Base-by-base conservation (phyloP, 2,113 vertebrate species). In the Acrocephalus kingi region DNA sequence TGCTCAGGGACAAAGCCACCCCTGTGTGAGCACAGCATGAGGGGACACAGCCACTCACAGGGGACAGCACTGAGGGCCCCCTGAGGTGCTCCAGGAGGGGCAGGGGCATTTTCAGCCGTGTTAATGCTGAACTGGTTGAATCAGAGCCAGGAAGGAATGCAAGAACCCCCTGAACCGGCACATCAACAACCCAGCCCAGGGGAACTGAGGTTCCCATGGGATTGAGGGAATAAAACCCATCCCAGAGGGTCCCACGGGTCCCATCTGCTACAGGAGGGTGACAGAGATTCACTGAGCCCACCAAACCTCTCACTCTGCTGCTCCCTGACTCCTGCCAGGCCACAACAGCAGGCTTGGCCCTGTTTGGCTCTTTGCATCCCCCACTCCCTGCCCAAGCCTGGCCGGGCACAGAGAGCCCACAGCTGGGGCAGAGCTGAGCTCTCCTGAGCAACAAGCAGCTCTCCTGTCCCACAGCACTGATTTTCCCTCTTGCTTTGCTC, bases 41-140 rank as follows among this genome's bases (percentile, higher is more conserved):
- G 45, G 64, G 30, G 63, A 59, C 0, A 1, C 1, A 4, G 54
- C 22, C 59, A 3, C 2, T 30, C 6, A 2, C 0, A 19, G 13
- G 72, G 72, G 58, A 28, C 51, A 7, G 93, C 43, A 21, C 45
- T 0, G 1, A 75, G 59, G 16, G 21, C 11, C 28, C 1, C 4
- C 17, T 4, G 59, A 87, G 76, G 33, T 48, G 52, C 48, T 74
- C 66, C 9, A 19, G 0, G 1, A 63, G 45, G 48, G 15, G 10
- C 30, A 67, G 41, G 55, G 31, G 7, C 20, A 25, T 20, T 43
- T 35, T 37, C 81, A 68, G 46, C 16, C 46, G 2, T 0, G 1
- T 11, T 17, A 28, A 31, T 1, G 16, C 27, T 21, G 31, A 79
- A n/a, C 45, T 41, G 69, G 39, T 76, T 49, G 7, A 30, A 43